Base-by-base conservation (phyloP, 2,797 vertebrate species). In the Hemibagrus guttatus region DNA sequence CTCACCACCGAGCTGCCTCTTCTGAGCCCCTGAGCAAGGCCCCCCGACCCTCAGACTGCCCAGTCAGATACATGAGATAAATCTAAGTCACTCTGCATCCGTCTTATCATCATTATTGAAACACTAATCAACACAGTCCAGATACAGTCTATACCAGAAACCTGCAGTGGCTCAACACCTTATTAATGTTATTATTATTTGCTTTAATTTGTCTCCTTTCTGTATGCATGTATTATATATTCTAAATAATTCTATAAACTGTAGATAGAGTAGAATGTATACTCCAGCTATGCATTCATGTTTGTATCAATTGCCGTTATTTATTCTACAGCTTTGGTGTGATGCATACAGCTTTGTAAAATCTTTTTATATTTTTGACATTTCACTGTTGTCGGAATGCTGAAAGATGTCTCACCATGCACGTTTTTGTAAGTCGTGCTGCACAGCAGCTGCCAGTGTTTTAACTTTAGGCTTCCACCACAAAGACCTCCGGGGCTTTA, bases 401-500 rank as follows among this genome's bases (percentile, higher is more conserved):
- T 23, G 52, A 81, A 66, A 82, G 80, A 64, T 64, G 61, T 31
- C 69, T 75, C 49, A 68, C 17, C 2, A 5, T 56, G 59, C 42
- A 83, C 6, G 46, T 81, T 49, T 49, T 49, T 19, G 52, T 7
- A 59, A 59, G 54, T 59, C 61, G 26, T 74, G 13, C 11, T 72
- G 46, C 52, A 39, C 54, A 72, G 56, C 83, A 84, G 69, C 83
- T 86, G 80, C 42, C 71, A 28, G 69, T 76, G 69, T 75, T 76
- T 83, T 63, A 86, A 82, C 69, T 86, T 63, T 49, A 86, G 68
- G 66, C 85, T 85, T 86, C 39, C 64, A 81, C 81, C 46, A 83
- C 81, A 83, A 54, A 83, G 83, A 74, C 68, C 83, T 84, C 83
- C 39, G 17, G 83, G 85, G 49, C 80, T 82, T 86, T 72, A 66